Conservation (phyloP, 2,888 invertebrate species). For the Calliopum simillimum region DNA sequence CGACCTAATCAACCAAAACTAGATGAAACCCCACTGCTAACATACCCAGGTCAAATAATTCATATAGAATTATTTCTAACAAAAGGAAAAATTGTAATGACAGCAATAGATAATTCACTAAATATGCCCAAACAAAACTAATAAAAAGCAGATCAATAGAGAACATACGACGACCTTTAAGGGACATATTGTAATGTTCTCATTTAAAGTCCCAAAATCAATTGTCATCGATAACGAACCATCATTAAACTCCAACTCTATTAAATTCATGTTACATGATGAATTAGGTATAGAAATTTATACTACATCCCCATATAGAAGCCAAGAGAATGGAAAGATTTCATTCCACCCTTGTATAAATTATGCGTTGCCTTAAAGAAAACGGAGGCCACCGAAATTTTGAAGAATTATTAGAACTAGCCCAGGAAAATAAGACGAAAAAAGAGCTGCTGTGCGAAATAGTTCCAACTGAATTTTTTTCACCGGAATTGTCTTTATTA, state of each 20-base stretch:
- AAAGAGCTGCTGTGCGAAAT: too few species aligned
- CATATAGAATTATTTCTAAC: constrained; percentile 44
- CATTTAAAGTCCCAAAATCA: too few species aligned
- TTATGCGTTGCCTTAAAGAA: constrained; percentile 45
- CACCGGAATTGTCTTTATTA: too few species aligned
- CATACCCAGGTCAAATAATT: constrained; percentile 40
- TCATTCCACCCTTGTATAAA: constrained; percentile 34
- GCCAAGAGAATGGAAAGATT: constrained; percentile 17
- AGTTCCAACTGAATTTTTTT: too few species aligned
- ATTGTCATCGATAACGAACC: too few species aligned
- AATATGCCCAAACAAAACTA: constrained; percentile 33
- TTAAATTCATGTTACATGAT: constrained; percentile 39
- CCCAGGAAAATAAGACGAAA: too few species aligned
- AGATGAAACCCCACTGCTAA: constrained; percentile 39
- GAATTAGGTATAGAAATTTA: constrained; percentile 29
- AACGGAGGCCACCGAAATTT: constrained; percentile 25
- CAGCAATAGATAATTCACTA: too few species aligned
- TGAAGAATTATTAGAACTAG: constrained; percentile 23
- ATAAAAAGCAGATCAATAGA: constrained; percentile 35
- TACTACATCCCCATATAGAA: background rate
- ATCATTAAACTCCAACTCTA: constrained; percentile 23
- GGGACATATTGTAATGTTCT: constrained; percentile 43
- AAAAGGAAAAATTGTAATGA: too few species aligned
- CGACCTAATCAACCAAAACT: constrained; percentile 39
- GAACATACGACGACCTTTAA: constrained; percentile 35